These are phyloP conservation scores for Stenolophus ochropezus DNA, from an alignment of 2,888 invertebrate species.

Conservation along the genomic window DNA sequence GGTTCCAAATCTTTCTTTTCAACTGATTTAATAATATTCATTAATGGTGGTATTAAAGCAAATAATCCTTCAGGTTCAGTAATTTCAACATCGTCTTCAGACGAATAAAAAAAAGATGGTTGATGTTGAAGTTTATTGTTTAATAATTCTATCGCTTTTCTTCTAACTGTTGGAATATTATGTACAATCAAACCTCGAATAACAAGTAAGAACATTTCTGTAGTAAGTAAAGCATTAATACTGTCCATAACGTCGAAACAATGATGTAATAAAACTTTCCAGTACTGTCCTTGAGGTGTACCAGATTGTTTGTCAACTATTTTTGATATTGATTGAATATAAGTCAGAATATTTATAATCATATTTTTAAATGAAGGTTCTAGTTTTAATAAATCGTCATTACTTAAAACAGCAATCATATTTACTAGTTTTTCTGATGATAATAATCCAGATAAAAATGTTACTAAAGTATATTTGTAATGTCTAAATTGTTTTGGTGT, in stretches of 20 bases:
- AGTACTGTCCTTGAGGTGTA: slow-evolving; percentile 81
- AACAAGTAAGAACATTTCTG: slow-evolving; percentile 86
- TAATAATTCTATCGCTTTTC: slow-evolving; percentile 89
- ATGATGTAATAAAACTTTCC: slow-evolving; percentile 87
- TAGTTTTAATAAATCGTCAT: slow-evolving; percentile 74
- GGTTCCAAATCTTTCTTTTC: slow-evolving; percentile 71
- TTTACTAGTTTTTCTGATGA: slow-evolving; percentile 82
- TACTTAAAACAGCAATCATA: slow-evolving; percentile 76
- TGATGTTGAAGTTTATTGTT: slow-evolving; percentile 86
- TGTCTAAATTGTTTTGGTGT: slow-evolving; percentile 87
- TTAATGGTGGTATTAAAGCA: slow-evolving; percentile 78
- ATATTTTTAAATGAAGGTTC: slow-evolving; percentile 81
- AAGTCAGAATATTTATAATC: slow-evolving; percentile 81
- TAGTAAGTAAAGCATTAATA: slow-evolving; percentile 86
- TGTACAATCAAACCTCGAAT: slow-evolving; percentile 84
- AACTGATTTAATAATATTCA: slow-evolving; percentile 77
- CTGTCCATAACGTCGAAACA: slow-evolving; percentile 88
- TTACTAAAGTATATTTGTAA: slow-evolving; percentile 87
- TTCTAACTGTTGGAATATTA: slow-evolving; percentile 81
- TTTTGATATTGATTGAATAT: slow-evolving; percentile 80
- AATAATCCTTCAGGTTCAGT: slow-evolving; percentile 74
- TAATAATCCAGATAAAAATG: slow-evolving; percentile 82
- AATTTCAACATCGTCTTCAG: slow-evolving; percentile 70
- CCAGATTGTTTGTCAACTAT: slow-evolving; percentile 78
- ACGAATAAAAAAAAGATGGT: slow-evolving; percentile 76